Evolutionary conservation across 2,113 vertebrate genomes (phyloP), one percentile per base, ranked within the genome.

Genomic region (Nothoprocta pentlandii): DNA sequence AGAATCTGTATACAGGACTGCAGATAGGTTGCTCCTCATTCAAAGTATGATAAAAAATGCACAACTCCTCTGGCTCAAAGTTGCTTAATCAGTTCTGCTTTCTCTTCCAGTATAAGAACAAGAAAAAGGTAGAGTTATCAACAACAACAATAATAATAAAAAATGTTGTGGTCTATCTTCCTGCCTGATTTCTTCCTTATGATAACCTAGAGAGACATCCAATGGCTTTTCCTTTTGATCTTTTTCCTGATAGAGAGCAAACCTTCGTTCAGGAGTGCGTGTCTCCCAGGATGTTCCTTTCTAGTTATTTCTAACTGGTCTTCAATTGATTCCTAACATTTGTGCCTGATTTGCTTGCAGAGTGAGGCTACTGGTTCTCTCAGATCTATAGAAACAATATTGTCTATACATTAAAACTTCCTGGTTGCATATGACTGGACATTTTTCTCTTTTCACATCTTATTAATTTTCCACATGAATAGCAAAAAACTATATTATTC

Each of bases 361-460:
- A 58, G 6, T 26, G 1, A 5, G 15, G 3, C 11, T 82, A 62
- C 16, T 0, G 0, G 8, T 46, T 90, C 5, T 68, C n/a, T 79
- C n/a, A 85, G 58, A 56, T 30, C 10, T 34, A 49, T 85, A 46
- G 63, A 76, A 39, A 28, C 11, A 42, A 4, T 14, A 39, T 8
- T 76, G 7, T 6, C 8, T 41, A 6, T 41, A 15, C 11, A 6
- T 49, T 75, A 59, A 67, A 85, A 44, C 20, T 46, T 11, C 8
- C n/a, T 9, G 23, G 30, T 79, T 76, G 54, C 16, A 58, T 12
- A 20, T 90, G 30, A 8, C 25, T 70, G n/a, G 63, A 32, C 9
- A 47, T 69, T 62, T 1, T 75, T 39, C 79, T 46, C 6, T 75
- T 39, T 82, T 46, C 6, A 62, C 5, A 53, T 21, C 19, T 53